Evolutionary conservation across 2,888 invertebrate species (phyloP), one percentile per base, ranked within the genome.

Genomic region (Agapetus fuscipes): DNA sequence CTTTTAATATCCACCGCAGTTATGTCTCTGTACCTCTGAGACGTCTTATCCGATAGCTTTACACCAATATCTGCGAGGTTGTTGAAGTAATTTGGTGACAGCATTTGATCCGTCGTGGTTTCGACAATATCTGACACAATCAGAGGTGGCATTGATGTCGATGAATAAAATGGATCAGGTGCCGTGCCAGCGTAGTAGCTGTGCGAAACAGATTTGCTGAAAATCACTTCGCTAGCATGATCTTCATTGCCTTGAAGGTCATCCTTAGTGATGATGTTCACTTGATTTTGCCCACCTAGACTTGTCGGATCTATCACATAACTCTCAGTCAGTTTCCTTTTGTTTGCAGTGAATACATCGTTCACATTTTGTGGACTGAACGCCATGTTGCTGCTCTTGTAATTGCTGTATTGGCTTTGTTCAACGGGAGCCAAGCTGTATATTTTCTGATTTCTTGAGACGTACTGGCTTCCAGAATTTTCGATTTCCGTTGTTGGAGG

Each of bases 131-230:
- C 32, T 10, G 24, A 32, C 13, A 20, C 27, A 20, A 36, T 39
- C n/a, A 17, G 10, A 7, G 29, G 6, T 1, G 33, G 37, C 9
- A 36, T 13, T 3, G 10, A 4, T 17, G 35, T 40, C 2, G 37
- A 35, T n/a, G 25, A 30, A 10, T 43, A 46, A 9, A 45, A 41
- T 4, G 45, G 45, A 42, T 48, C 48, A 10, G 46, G 43, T 1
- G 53, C 43, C 2, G 61, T 56, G 7, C 64, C 64, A 25, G 58
- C 64, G 43, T 63, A 64, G 36, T 56, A 64, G 40, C 61, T 60
- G 30, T 61, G 56, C 1, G 64, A 64, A 34, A 54, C 54, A 0
- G 64, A 64, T 45, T 62, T 62, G 37, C 61, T 55, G 17, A 64
- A 55, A 2, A 57, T 56, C 2, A 63, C 48, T 9, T 46, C 46